Evolutionary conservation across 2,113 vertebrate species (phyloP).

Genomic region (Riparia riparia): DNA sequence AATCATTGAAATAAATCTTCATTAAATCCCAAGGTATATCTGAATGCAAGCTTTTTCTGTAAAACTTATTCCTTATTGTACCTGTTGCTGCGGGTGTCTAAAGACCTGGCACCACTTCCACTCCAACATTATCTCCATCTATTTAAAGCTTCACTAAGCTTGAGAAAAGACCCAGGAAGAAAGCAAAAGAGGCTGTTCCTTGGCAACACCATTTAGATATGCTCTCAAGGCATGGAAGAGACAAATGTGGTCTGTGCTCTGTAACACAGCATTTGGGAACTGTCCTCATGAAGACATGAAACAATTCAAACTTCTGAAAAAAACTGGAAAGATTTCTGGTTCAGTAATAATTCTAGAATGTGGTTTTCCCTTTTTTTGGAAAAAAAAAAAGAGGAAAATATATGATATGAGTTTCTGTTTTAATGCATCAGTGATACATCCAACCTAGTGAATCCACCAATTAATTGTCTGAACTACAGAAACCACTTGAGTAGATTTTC

Average conservation of each 20-base stretch:
- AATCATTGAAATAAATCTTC: background rate
- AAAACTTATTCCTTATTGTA: background rate
- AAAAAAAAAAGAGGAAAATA: background rate
- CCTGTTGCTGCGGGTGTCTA: background rate
- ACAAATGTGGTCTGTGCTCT: background rate
- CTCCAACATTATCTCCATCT: background rate
- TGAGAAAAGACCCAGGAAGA: background rate
- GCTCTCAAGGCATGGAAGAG: background rate
- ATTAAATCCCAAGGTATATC: background rate
- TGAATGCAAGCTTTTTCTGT: background rate
- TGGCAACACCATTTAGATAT: background rate
- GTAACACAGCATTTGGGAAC: background rate
- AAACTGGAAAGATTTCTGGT: background rate
- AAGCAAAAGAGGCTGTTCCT: conserved; percentile 1
- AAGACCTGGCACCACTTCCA: background rate
- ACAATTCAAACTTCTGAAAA: background rate
- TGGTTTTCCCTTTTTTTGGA: background rate
- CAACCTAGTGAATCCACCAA: background rate
- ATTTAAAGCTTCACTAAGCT: background rate
- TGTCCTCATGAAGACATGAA: background rate
- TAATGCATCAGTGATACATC: background rate
- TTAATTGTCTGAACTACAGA: conserved; percentile 6
- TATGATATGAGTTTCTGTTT: background rate
- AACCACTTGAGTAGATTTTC: background rate
- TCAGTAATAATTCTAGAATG: background rate